Percentiles rank a stretch among this genome's conserved stretches.
Evolutionary conservation across 2,888 invertebrate species (phyloP).

Genomic region (Acholoe squamosa): DNA sequence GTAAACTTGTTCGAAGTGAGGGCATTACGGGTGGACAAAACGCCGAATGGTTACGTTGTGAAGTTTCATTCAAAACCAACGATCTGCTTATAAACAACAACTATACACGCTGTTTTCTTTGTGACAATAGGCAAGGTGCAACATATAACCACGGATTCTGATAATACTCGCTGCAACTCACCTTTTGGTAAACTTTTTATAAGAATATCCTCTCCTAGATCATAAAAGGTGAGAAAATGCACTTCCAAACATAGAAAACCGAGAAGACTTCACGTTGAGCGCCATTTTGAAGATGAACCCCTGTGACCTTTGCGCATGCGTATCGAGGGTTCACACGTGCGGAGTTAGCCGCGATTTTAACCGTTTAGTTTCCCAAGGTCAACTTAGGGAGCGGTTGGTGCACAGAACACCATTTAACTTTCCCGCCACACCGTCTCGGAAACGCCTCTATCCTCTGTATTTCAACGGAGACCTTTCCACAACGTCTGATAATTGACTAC

Average conservation of each 20-base stretch:
- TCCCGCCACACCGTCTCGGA: constrained; percentile 50
- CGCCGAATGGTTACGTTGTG: constrained; percentile 61
- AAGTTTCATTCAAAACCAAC: constrained; percentile 54
- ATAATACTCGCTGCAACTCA: not conserved
- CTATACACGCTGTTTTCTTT: constrained; percentile 56
- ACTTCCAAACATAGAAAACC: constrained; percentile 28
- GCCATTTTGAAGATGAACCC: constrained; percentile 68
- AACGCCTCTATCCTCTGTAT: too few relatives aligned
- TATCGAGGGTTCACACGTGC: constrained; percentile 37
- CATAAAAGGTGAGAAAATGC: constrained; percentile 46
- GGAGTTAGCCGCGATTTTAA: constrained; percentile 37
- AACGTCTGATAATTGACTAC: too few relatives aligned
- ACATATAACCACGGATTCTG: not conserved
- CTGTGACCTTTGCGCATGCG: constrained; percentile 67
- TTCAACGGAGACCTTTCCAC: too few relatives aligned
- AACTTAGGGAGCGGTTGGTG: constrained; percentile 42
- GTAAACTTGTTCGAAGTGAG: not conserved
- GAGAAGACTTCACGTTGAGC: constrained; percentile 66
- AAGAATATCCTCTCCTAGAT: constrained; percentile 35
- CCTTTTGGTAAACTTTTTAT: constrained; percentile 57
- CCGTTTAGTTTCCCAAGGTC: not conserved
- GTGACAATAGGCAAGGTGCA: not conserved
- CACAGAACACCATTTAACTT: not conserved
- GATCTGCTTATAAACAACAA: constrained; percentile 58
- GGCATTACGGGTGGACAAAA: not conserved